Base-by-base conservation (phyloP, 2,888 invertebrate species). In the Thumatha senex region DNA sequence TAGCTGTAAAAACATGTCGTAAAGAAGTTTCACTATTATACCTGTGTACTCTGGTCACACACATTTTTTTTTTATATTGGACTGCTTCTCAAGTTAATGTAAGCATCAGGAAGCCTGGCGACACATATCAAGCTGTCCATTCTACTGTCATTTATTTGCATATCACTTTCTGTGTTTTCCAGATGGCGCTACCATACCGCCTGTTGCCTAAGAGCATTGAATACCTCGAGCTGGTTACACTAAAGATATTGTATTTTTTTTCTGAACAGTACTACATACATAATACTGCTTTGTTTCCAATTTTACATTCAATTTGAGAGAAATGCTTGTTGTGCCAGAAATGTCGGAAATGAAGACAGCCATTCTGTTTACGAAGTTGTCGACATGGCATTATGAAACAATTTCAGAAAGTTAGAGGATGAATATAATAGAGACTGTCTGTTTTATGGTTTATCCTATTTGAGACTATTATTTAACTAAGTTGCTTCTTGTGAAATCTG, bases 101-200 rank as follows among this genome's bases (percentile, higher is more conserved):
- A 82, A 74, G 75, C 78, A 80, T 77, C 69, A 82, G 83, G 84
- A 84, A 84, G 64, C 54, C 58, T 56, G 61, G 65, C 66, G 70
- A 73, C 75, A 75, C 70, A 62, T 67, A 61, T 61, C 60, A 62
- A 69, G 62, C 63, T 60, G 67, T 76, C 72, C 72, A 75, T 78
- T 79, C 75, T 74, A 64, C 72, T 58, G 73, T 77, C 73, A 73
- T 66, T 67, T 75, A 81, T 84, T 83, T 81, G 76, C 83, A 85
- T 82, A 78, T 63, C 74, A 83, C 86, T 87, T 86, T 86, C 86
- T 81, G 86, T 78, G 85, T 81, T 82, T 82, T 72, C 78, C 81
- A 83, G 86, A 76, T 84, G 84, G 83, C 80, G 79, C 61, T 79
- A n/a, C 55, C 42, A 52, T 46, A 51, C 41, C 51, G 48, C 67